Percentiles rank a stretch among this genome's conserved stretches.
phyloP scores from a whole-genome alignment of 2,888 invertebrate species.

The Drosophila limbata region DNA sequence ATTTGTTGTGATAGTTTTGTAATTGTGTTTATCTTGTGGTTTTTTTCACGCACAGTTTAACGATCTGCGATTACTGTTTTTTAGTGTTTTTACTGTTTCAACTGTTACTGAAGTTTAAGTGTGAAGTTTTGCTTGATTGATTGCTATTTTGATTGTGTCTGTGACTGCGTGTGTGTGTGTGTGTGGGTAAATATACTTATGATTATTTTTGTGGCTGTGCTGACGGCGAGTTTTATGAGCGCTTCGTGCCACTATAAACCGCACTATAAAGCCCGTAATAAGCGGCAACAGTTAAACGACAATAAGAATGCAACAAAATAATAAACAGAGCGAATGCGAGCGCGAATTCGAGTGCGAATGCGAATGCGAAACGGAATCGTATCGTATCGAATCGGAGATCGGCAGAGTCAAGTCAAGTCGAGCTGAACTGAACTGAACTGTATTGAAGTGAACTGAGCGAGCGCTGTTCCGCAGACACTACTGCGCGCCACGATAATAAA shows the following conservation, averaged over 20 bases:
- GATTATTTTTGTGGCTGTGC: slow-evolving; percentile 31
- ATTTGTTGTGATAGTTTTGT: slow-evolving; percentile 65
- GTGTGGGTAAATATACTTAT: slow-evolving; percentile 29
- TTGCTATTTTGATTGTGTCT: slow-evolving; percentile 32
- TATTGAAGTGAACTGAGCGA: slow-evolving; percentile 48
- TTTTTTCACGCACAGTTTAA: slow-evolving; percentile 42
- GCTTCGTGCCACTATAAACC: slow-evolving; percentile 60
- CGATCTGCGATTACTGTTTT: slow-evolving; percentile 24
- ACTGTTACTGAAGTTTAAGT: slow-evolving; percentile 28
- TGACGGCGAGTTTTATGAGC: slow-evolving; percentile 42
- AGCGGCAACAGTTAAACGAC: slow-evolving; percentile 77
- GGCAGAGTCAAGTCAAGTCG: slow-evolving; percentile 39
- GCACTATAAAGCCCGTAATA: slow-evolving; percentile 67
- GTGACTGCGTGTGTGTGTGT: slow-evolving; percentile 9
- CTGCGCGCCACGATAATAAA: slow-evolving; percentile 85
- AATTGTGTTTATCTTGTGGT: slow-evolving; percentile 26
- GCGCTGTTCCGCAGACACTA: slow-evolving; percentile 84
- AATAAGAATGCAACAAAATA: slow-evolving; percentile 76
- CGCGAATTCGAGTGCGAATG: slow-evolving; percentile 23
- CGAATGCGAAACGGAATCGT: slow-evolving; percentile 28
- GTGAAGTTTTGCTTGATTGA: slow-evolving; percentile 50
- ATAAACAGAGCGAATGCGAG: slow-evolving; percentile 61
- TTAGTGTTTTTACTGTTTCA: slow-evolving; percentile 9
- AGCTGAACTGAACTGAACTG: slow-evolving; percentile 54
- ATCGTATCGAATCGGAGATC: slow-evolving; percentile 51